Percentiles rank a stretch among this genome's conserved stretches.
Conservation (phyloP, 2,113 vertebrate genomes). For the Hyla sarda region DNA sequence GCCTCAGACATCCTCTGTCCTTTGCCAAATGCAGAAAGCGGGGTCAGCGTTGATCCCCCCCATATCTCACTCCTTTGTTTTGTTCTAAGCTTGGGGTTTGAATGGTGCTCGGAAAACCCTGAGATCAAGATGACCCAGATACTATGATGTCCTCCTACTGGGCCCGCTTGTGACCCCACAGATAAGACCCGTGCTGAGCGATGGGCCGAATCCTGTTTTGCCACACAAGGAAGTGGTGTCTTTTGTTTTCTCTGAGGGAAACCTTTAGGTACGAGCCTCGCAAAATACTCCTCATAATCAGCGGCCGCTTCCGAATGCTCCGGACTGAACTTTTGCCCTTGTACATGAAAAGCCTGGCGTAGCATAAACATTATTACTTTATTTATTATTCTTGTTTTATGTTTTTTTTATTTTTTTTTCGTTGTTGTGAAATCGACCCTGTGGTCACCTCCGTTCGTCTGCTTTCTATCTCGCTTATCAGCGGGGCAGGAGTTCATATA, state of each 20-base stretch:
- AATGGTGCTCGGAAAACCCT: background rate
- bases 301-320: constrained; percentile 76
- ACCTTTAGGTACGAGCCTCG: constrained; percentile 8
- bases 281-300: constrained; percentile 57
- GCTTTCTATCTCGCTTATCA: constrained; percentile 81
- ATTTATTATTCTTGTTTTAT: constrained; percentile 77
- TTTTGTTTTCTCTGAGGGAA: constrained; percentile 53
- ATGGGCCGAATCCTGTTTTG: constrained; percentile 52
- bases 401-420: background rate
- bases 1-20: background rate
- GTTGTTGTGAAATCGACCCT: constrained; percentile 74
- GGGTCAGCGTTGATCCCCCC: background rate
- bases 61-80: constrained; percentile 6
- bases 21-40: background rate
- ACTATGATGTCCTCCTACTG: background rate
- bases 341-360: constrained; percentile 75
- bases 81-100: background rate
- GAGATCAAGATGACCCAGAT: constrained; percentile 3
- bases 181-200: constrained; percentile 49
- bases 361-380: constrained; percentile 77
- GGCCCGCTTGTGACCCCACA: constrained; percentile 28
- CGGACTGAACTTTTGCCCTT: constrained; percentile 75
- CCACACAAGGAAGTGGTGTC: constrained; percentile 40
- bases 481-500: constrained; percentile 78
- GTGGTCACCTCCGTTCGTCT: constrained; percentile 79